Percentiles rank a stretch among this genome's conserved stretches.
These are phyloP conservation scores for Cyrtonyx montezumae DNA, from an alignment of 2,113 vertebrate genomes.

Conservation along the genomic window DNA sequence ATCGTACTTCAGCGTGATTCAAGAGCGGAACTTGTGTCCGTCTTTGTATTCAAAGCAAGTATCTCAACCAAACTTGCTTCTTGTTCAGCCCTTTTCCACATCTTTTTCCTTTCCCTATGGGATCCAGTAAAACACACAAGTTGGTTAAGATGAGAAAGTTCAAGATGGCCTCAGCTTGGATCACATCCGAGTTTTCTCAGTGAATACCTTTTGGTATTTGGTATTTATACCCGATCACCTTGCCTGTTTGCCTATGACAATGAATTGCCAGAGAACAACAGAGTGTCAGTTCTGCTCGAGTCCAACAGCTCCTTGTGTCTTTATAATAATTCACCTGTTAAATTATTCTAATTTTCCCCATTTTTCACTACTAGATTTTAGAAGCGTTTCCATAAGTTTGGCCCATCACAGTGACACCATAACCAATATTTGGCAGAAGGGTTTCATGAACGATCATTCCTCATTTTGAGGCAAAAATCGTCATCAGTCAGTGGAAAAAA, in stretches of 20 bases:
- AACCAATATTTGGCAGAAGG: background rate
- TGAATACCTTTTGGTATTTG: background rate
- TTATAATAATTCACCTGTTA: background rate
- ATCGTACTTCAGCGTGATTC: background rate
- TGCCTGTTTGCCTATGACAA: background rate
- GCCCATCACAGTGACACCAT: background rate
- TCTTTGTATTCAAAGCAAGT: background rate
- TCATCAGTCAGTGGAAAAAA: background rate
- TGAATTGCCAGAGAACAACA: background rate
- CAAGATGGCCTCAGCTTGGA: background rate
- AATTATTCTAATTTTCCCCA: background rate
- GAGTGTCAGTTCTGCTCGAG: background rate
- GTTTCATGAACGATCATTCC: background rate
- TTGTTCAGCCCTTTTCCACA: fast-evolving
- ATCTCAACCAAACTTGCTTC: background rate
- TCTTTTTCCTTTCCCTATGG: background rate
- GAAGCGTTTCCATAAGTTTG: background rate
- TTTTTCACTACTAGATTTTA: background rate
- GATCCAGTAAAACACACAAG: background rate
- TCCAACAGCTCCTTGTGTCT: background rate
- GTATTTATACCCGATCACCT: background rate
- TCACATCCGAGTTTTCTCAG: background rate
- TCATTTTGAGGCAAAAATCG: background rate
- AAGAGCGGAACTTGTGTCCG: background rate
- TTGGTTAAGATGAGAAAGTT: background rate